These are phyloP conservation scores for Drosophila grimshawi DNA, from an alignment of 1,140 invertebrate species.

Conservation along the genomic window DNA sequence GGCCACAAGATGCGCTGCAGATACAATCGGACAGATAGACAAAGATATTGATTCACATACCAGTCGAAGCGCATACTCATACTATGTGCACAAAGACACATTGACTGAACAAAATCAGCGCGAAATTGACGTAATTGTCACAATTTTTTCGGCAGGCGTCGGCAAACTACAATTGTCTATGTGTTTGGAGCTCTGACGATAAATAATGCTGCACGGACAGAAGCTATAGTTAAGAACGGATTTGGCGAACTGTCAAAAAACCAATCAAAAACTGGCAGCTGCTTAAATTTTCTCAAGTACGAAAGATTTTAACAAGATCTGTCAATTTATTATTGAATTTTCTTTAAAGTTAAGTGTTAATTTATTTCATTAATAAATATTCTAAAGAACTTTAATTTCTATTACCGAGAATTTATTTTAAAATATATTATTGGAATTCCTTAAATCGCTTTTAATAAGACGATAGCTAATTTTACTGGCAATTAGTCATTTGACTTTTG, in stretches of 20 bases:
- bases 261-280: conserved; percentile 5
- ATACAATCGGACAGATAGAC: conserved; percentile 41
- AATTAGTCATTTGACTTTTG: neutral
- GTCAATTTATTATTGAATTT: neutral
- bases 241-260: conserved; percentile 27
- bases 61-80: neutral
- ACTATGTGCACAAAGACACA: conserved; percentile 1
- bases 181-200: conserved; percentile 18
- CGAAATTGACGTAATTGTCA: conserved; percentile 81
- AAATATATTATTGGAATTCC: no score
- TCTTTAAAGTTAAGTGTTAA: neutral
- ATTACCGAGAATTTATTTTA: no score
- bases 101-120: conserved; percentile 67
- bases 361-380: neutral
- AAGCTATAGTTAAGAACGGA: conserved; percentile 27
- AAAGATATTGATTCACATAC: conserved; percentile 1
- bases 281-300: neutral
- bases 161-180: conserved; percentile 24
- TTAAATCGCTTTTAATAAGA: no score
- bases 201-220: conserved; percentile 20
- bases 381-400: no score
- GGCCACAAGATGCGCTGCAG: conserved; percentile 71
- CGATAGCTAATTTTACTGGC: neutral
- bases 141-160: conserved; percentile 54
- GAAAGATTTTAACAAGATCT: conserved; percentile 1